Evolutionary conservation across 2,888 invertebrate species (phyloP), one percentile per base, ranked within the genome.

Genomic region (Aricia artaxerxes): DNA sequence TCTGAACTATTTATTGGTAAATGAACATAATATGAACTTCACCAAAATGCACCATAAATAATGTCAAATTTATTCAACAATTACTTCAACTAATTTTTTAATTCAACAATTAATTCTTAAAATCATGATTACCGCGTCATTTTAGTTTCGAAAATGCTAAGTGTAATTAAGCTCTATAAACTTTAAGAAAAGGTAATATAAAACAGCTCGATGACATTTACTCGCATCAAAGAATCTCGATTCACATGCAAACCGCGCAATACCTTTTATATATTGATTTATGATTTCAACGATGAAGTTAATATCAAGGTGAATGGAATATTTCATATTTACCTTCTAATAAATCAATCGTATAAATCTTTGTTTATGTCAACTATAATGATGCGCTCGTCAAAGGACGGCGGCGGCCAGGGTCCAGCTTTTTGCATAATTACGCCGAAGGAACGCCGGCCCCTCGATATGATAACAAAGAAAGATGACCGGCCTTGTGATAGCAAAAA

Each of bases 401-500:
- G 93, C 91, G 88, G 87, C 90, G 91, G 83, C 90, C 92, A 89
- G 83, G 85, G 93, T 90, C 92, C 92, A 90, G 91, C 91, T 94
- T 94, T 93, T 93, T 94, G 93, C 94, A 94, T 94, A 94, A 94
- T 94, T 92, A 93, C 86, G 87, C 85, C 87, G 87, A 88, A 88
- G 92, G 93, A 94, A 94, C 93, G 92, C 87, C 90, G 91, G 88
- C 89, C 89, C 87, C 90, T 89, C 91, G 91, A 93, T 91, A 92
- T 93, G 87, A 92, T 93, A 93, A 93, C 91, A 93, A 94, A 93
- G 90, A 91, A 93, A 93, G 89, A 92, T 93, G 90, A 92, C 91
- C 90, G 88, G 87, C 88, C 89, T 85, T 91, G 91, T 91, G 89
- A 91, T 88, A 87, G 87, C 84, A 85, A 85, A 89, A 89, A 92